A percentile compares a stretch with the other conserved stretches of the same genome.
phyloP scores from a whole-genome alignment of 2,113 vertebrate species.

The Tylochromis polylepis region DNA sequence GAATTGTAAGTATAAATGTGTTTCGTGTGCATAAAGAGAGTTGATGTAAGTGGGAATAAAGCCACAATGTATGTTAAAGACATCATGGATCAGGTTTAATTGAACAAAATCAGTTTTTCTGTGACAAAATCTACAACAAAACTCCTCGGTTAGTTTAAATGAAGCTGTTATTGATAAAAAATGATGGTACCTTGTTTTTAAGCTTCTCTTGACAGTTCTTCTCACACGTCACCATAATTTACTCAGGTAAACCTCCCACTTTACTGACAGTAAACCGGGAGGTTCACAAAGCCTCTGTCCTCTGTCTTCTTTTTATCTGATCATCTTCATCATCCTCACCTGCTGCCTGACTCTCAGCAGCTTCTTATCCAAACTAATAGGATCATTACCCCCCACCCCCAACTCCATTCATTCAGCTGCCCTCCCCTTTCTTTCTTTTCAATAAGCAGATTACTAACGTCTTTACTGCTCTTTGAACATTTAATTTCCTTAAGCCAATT shows the following conservation, averaged over 20 bases:
- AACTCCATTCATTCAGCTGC: slow-evolving; percentile 70
- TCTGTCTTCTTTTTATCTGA: slow-evolving; percentile 17
- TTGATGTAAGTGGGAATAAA: not conserved
- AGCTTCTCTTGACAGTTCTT: not conserved
- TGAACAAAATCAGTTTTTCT: not conserved
- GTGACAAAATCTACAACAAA: not conserved
- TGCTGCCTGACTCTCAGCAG: slow-evolving; percentile 51
- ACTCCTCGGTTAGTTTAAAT: not conserved
- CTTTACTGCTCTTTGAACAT: slow-evolving; percentile 87
- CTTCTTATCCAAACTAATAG: slow-evolving; percentile 69
- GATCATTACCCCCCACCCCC: slow-evolving; percentile 63
- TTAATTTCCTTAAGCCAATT: slow-evolving; percentile 86
- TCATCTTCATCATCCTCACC: slow-evolving; percentile 74
- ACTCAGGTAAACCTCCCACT: not conserved
- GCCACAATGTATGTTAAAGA: not conserved
- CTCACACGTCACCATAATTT: not conserved
- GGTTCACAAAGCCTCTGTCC: not conserved
- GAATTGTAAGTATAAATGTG: not conserved
- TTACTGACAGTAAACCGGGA: not conserved
- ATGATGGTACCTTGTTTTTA: not conserved
- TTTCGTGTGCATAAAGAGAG: not conserved
- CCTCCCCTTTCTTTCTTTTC: slow-evolving; percentile 57
- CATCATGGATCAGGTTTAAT: not conserved
- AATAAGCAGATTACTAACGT: slow-evolving; percentile 87
- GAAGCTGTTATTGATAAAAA: not conserved